A percentile compares a stretch with the other conserved stretches of the same genome.
phyloP scores from a whole-genome alignment of 2,888 invertebrate genomes.

The Dione juno region DNA sequence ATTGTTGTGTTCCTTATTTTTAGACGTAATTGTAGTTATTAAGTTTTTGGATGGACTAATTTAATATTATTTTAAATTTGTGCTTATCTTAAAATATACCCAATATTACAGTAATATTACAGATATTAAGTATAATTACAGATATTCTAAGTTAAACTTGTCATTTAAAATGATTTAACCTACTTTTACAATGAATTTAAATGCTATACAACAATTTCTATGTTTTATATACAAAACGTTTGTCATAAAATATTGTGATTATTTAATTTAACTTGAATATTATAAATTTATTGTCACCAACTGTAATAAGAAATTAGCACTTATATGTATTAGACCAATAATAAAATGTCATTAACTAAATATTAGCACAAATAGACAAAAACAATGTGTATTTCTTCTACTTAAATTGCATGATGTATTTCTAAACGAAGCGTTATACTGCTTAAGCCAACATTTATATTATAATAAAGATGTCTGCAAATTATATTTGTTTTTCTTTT shows the following conservation, averaged over 20 bases:
- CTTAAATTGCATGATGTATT: conserved; percentile 25
- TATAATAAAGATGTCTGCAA: conserved; percentile 52
- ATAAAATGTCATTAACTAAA: neutral
- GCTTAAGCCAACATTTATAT: conserved; percentile 40
- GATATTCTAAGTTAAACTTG: neutral
- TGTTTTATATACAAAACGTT: too few relatives aligned
- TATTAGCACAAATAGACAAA: conserved; percentile 29
- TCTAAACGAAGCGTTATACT: conserved; percentile 48
- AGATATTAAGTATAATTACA: neutral
- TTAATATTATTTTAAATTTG: neutral
- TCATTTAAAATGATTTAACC: too few relatives aligned
- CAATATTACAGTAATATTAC: neutral
- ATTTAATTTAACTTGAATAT: too few relatives aligned
- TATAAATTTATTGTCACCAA: too few relatives aligned
- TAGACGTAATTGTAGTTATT: conserved; percentile 8
- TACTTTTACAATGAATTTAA: too few relatives aligned
- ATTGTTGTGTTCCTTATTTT: conserved; percentile 10
- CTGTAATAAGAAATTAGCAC: neutral
- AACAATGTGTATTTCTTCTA: conserved; percentile 1
- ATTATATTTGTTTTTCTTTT: conserved; percentile 41
- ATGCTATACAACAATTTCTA: too few relatives aligned
- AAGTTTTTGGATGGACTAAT: conserved; percentile 3
- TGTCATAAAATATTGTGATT: too few relatives aligned
- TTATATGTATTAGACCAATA: neutral
- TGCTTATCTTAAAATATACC: neutral